Evolutionary conservation across 2,113 vertebrate genomes (phyloP), one percentile per base, ranked within the genome.

Genomic region (Etheostoma spectabile): DNA sequence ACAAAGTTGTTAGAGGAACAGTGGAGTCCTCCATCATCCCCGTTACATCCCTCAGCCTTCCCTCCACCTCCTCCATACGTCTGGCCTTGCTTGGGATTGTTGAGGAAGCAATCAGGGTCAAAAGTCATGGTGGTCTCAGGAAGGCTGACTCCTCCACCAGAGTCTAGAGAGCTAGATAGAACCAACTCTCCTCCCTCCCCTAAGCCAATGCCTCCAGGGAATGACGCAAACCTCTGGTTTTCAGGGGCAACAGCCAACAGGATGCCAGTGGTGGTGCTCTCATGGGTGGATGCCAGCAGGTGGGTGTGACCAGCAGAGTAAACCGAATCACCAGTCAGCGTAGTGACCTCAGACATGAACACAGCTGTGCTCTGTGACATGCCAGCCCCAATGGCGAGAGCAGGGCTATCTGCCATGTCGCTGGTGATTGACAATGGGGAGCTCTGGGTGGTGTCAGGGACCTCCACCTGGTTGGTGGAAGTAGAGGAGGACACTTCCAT

Each of bases 91-190:
- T 99, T 99, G 82, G 98, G 98, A 79, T 99, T 99, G 89, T 99
- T 99, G 88, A 99, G 98, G 95, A 99, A 99, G 95, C 98, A 99
- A 93, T 99, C 98, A 1, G 98, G 98, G 94, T 99, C 98, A 89
- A 99, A 99, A 89, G 97, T 99, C 97, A 99, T 97, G 90, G 96
- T 95, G 89, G 97, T 96, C 88, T 99, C 98, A 15, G 97, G 97
- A 72, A 98, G 95, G 95, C 97, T 98, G 85, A 98, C 93, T 72
- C 88, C 91, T 94, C 95, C 95, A 71, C 94, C 93, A 57, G 96
- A 93, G 65, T 99, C 98, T 3, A 99, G 95, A 84, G 95, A 98
- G 89, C 97, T 99, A 71, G 98, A 98, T 56, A 99, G 96, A 74
- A 98, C 97, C 80, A 99, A 93, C 91, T 99, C 98, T 89, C 98